These are phyloP conservation scores for Anolis apletophallus DNA, from an alignment of 2,797 vertebrate species.

Conservation along the genomic window DNA sequence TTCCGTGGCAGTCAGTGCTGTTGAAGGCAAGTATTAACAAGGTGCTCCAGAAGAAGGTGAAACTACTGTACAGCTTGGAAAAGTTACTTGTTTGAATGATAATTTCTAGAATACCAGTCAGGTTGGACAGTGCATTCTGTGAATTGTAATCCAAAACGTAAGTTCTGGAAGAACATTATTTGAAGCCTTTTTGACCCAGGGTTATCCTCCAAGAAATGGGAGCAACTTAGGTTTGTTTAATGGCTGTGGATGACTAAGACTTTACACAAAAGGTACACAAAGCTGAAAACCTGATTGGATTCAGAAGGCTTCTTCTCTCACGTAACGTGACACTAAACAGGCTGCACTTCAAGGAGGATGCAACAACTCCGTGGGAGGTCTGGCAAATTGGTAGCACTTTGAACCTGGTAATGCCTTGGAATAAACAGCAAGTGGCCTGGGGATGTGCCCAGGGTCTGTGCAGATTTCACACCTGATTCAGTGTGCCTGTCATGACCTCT, in stretches of 20 bases:
- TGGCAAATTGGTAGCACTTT: slow-evolving; percentile 9
- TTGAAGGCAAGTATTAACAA: too few species aligned
- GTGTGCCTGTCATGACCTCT: neutral
- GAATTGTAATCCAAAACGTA: too few species aligned
- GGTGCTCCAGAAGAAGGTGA: too few species aligned
- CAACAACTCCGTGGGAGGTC: neutral
- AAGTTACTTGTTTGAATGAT: too few species aligned
- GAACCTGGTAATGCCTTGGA: slow-evolving; percentile 11
- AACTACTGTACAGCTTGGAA: too few species aligned
- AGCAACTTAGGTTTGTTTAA: neutral
- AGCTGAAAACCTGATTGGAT: neutral
- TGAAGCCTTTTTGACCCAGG: neutral
- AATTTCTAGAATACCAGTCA: too few species aligned
- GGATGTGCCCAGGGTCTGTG: neutral
- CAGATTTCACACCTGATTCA: slow-evolving; percentile 33
- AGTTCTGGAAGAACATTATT: neutral
- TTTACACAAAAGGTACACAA: neutral
- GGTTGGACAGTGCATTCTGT: too few species aligned
- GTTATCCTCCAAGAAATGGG: neutral
- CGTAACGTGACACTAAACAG: neutral
- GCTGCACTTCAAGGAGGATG: neutral
- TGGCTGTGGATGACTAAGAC: neutral
- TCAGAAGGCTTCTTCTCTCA: neutral
- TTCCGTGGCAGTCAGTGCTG: too few species aligned
- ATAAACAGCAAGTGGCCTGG: neutral